A percentile compares a stretch with the other conserved stretches of the same genome.
These are phyloP conservation scores for Gortyna flavago DNA, from an alignment of 2,888 invertebrate species.

Conservation along the genomic window DNA sequence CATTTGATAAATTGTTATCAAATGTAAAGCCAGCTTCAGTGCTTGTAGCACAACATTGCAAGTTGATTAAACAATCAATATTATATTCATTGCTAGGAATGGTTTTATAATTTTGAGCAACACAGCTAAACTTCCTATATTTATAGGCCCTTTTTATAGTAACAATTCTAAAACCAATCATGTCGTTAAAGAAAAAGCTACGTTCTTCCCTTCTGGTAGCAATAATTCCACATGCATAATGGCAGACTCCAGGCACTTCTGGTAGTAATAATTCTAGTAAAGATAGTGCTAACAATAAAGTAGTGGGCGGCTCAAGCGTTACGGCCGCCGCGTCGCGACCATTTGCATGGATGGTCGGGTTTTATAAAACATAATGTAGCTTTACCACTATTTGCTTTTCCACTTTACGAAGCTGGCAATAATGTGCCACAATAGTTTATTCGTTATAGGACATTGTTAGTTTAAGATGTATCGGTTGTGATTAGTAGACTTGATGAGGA, in stretches of 20 bases:
- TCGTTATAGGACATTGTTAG: too few relatives aligned
- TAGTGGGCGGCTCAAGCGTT: constrained; percentile 28
- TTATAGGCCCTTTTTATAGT: background rate
- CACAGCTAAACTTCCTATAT: background rate
- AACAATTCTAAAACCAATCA: background rate
- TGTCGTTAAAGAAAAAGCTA: background rate
- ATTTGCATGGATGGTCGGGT: constrained; percentile 51
- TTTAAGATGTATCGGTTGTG: too few relatives aligned
- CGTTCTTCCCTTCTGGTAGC: constrained; percentile 10
- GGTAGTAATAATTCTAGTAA: constrained; percentile 42
- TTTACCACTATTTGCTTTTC: too few relatives aligned
- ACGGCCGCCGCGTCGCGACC: constrained; percentile 39
- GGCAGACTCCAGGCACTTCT: constrained; percentile 12
- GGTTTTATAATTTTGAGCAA: background rate
- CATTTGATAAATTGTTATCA: too few relatives aligned
- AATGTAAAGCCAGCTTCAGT: too few relatives aligned
- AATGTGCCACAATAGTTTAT: too few relatives aligned
- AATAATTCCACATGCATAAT: constrained; percentile 13
- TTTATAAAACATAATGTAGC: constrained; percentile 8
- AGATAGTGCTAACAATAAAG: constrained; percentile 28
- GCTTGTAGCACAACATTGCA: background rate
- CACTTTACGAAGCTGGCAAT: too few relatives aligned
- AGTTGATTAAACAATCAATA: background rate
- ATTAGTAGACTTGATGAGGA: too few relatives aligned
- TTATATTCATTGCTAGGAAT: background rate